These are phyloP conservation scores for Papilio elwesi DNA, from an alignment of 2,888 invertebrate species.

Conservation along the genomic window DNA sequence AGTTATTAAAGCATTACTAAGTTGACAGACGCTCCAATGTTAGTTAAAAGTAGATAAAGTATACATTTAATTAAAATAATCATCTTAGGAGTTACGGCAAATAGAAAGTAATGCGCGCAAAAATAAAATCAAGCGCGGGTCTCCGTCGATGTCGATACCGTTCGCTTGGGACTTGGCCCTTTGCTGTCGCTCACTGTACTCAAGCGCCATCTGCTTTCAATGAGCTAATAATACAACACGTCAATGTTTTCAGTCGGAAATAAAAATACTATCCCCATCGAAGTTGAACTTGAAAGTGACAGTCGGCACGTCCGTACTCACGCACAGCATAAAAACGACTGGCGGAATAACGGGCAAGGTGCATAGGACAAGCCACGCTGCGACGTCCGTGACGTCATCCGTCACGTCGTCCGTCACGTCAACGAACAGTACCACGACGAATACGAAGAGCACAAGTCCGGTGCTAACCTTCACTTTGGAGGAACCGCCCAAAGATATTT, in stretches of 20 bases:
- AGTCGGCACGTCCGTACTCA: conserved; percentile 62
- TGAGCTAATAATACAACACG: conserved; percentile 1
- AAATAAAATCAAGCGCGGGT: too few species aligned
- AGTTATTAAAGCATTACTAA: background rate
- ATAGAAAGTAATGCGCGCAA: too few species aligned
- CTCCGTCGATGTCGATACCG: too few species aligned
- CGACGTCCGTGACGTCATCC: conserved; percentile 16
- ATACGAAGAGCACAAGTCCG: conserved; percentile 31
- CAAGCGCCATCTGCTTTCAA: background rate
- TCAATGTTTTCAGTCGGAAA: conserved; percentile 51
- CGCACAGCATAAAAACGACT: conserved; percentile 59
- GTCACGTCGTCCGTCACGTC: conserved; percentile 23
- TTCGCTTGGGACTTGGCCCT: too few species aligned
- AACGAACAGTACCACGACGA: conserved; percentile 23
- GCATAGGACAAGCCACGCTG: conserved; percentile 34
- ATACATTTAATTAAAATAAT: too few species aligned
- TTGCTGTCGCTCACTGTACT: background rate
- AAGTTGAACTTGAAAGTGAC: conserved; percentile 63
- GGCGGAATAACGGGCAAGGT: conserved; percentile 40
- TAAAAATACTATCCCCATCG: conserved; percentile 48
- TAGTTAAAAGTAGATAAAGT: too few species aligned
- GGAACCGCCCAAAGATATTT: conserved; percentile 56
- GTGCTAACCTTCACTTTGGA: conserved; percentile 54
- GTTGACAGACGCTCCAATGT: too few species aligned
- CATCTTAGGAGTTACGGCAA: too few species aligned